These are phyloP conservation scores for Leptinotarsa tumamoca DNA, from an alignment of 2,888 invertebrate species.

Conservation along the genomic window DNA sequence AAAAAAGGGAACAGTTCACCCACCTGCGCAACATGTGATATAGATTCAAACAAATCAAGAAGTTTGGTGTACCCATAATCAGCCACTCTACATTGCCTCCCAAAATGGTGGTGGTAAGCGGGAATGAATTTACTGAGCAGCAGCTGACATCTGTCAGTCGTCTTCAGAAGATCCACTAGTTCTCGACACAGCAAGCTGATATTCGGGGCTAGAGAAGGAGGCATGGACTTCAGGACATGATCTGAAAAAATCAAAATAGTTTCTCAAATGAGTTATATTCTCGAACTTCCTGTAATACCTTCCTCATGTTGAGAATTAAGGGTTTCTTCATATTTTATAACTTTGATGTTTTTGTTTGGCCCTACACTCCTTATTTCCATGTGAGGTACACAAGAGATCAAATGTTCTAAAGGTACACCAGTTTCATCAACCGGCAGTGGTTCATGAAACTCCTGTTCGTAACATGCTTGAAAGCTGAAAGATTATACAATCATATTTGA, in stretches of 20 bases:
- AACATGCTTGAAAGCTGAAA: constrained; percentile 82
- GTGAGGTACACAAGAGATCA: constrained; percentile 85
- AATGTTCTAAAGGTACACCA: constrained; percentile 90
- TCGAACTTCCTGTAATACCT: constrained; percentile 38
- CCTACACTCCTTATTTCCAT: constrained; percentile 69
- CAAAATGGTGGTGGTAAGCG: constrained; percentile 96
- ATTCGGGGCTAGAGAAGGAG: constrained; percentile 78
- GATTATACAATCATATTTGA: neutral
- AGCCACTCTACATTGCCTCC: constrained; percentile 93
- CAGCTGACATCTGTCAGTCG: constrained; percentile 84
- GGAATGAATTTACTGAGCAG: constrained; percentile 90
- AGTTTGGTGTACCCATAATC: constrained; percentile 97
- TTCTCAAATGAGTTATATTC: neutral
- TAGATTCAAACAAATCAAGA: constrained; percentile 88
- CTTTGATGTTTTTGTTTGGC: constrained; percentile 62
- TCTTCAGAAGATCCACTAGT: constrained; percentile 85
- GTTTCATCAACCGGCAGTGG: constrained; percentile 72
- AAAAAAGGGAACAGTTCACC: constrained; percentile 16
- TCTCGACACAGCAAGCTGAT: constrained; percentile 87
- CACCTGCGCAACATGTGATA: constrained; percentile 89
- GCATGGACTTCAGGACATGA: constrained; percentile 68
- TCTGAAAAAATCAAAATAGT: constrained; percentile 47
- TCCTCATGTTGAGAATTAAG: constrained; percentile 52
- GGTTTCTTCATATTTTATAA: constrained; percentile 56
- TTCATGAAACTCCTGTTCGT: constrained; percentile 78